Percentiles rank a stretch among this genome's conserved stretches.
Evolutionary conservation across 53 echinoderm and acorn worm genomes (phyloP).

Genomic region (Zoroaster sp.): DNA sequence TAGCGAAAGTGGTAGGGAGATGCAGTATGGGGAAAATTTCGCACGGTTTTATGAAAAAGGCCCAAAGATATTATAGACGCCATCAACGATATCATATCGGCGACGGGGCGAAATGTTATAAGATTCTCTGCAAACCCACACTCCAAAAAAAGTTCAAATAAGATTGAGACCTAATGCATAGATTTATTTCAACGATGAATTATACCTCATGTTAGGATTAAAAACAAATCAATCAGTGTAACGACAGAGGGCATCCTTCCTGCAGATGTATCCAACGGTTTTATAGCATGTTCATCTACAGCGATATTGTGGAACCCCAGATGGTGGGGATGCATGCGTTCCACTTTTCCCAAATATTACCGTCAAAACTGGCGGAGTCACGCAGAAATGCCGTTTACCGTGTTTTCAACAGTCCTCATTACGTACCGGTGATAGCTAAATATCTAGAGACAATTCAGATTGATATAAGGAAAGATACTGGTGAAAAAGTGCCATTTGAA

Average conservation of each 20-base stretch:
- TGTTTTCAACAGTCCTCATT: conserved; percentile 29
- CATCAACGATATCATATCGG: background rate
- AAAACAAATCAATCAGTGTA: background rate
- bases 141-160: background rate
- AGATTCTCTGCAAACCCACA: background rate
- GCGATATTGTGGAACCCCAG: conserved; percentile 63
- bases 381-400: background rate
- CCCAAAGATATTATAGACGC: background rate
- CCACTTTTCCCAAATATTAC: background rate
- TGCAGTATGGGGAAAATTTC: background rate
- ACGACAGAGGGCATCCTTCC: background rate
- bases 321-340: conserved; percentile 36
- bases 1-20: background rate
- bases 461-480: conserved; percentile 64
- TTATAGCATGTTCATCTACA: conserved; percentile 63
- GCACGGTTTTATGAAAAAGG: background rate
- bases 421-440: conserved; percentile 52
- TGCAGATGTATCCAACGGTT: conserved; percentile 47
- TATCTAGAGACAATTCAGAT: conserved; percentile 65
- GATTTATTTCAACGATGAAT: conserved; percentile 1
- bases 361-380: background rate
- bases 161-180: background rate
- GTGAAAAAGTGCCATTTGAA: conserved; percentile 65
- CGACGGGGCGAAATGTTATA: background rate
- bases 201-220: conserved; percentile 8